Evolutionary conservation across 2,797 vertebrate species (phyloP).

Genomic region (Varecia variegata): DNA sequence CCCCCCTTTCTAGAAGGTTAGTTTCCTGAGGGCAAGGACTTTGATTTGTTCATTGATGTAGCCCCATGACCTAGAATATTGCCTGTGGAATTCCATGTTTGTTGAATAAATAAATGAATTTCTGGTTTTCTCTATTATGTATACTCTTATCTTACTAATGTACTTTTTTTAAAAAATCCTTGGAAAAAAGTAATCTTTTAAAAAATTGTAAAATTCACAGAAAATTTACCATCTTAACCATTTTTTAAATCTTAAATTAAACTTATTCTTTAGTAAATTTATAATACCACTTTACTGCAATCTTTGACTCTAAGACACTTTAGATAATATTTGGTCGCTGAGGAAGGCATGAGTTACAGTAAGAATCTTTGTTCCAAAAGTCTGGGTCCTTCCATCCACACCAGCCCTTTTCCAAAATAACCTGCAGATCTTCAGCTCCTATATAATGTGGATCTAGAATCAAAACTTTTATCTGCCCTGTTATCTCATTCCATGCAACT

Average conservation of each 20-base stretch:
- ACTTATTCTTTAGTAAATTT: conserved; percentile 56
- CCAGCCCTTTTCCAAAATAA: conserved; percentile 96
- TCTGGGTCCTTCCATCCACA: conserved; percentile 97
- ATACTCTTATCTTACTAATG: neutral
- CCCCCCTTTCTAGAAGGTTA: neutral
- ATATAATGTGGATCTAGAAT: conserved; percentile 98
- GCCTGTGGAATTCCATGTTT: neutral
- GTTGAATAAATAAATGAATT: neutral
- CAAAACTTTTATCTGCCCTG: conserved; percentile 94
- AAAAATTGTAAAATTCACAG: neutral
- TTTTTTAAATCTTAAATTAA: conserved; percentile 74
- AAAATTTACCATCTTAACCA: neutral
- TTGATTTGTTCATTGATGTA: neutral
- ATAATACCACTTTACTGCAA: neutral
- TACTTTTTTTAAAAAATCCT: neutral
- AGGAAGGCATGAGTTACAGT: conserved; percentile 97
- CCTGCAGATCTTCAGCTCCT: conserved; percentile 93
- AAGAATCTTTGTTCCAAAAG: conserved; percentile 96
- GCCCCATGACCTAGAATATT: neutral
- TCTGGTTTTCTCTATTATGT: neutral
- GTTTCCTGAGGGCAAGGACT: neutral
- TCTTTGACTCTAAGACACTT: conserved; percentile 65
- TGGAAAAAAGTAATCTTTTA: neutral
- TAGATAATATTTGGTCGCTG: conserved; percentile 91
- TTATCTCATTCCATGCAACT: conserved; percentile 94